Base-by-base conservation (phyloP, 2,888 invertebrate genomes). In the Augochlorella aurata region DNA sequence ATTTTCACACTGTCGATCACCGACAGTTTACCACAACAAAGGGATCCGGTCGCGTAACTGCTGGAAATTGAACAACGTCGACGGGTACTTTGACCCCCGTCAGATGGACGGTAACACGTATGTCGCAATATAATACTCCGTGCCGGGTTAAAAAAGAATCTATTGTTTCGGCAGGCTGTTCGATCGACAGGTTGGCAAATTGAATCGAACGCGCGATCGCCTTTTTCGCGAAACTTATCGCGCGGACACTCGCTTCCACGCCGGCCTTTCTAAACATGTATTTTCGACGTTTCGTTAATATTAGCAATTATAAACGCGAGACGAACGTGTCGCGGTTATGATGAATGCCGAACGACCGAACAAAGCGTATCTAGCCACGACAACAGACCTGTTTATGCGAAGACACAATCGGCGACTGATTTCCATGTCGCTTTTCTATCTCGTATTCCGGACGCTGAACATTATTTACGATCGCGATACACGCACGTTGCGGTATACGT, bases 1-100 rank as follows among this genome's bases (percentile, higher is more conserved):
- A 79, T 83, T 84, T 84, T 84, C 77, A 77, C 83, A 71, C 83
- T 70, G 77, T 65, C 79, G 79, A 72, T 74, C 79, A 77, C 76
- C 71, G 54, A n/a, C 29, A 5, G 74, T 49, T 38, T 21, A 54
- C 74, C 74, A 52, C 73, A 49, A 69, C 54, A 76, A 54, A 82
- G 69, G 50, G 61, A 45, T 2, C n/a, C 16, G 38, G 49, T 76
- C 66, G 24, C 45, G 24, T 24, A 49, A 67, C 63, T 38, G 38
- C 24, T 29, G 69, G 67, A 76, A 79, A 79, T 82, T 61, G 50
- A 68, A 18, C 74, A 70, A 77, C 74, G 70, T 70, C 58, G 61
- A 71, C 38, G 68, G 69, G 77, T 68, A 45, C 82, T 83, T 75
- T 75, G 77, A 83, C 65, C 82, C 78, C 14, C n/a, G 63, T 44